These are phyloP conservation scores for Crenichthys baileyi DNA, from an alignment of 2,797 vertebrate species.

Conservation along the genomic window DNA sequence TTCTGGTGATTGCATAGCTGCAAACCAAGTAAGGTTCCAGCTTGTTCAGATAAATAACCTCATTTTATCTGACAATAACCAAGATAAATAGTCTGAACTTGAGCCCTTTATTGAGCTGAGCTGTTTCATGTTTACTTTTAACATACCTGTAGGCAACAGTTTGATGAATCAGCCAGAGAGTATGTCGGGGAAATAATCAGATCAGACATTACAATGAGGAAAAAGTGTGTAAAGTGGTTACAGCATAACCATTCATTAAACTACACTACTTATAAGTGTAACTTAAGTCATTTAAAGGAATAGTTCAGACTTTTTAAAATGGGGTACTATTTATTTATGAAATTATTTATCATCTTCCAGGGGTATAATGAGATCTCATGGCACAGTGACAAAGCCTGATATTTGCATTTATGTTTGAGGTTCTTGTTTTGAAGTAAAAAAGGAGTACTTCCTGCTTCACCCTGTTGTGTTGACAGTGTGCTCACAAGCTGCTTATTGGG, in stretches of 20 bases:
- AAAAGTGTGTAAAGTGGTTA: background rate
- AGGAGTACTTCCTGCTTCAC: background rate
- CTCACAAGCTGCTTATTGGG: background rate
- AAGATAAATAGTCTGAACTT: conserved; percentile 54
- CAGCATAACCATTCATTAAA: background rate
- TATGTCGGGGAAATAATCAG: conserved; percentile 2
- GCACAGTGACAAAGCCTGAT: background rate
- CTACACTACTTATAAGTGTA: background rate
- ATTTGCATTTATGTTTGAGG: background rate
- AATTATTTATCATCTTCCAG: background rate
- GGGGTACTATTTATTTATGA: background rate
- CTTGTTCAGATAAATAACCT: conserved; percentile 61
- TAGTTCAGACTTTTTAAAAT: background rate
- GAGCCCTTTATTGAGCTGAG: conserved; percentile 25
- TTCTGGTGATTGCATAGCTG: conserved; percentile 48
- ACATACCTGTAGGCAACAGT: background rate
- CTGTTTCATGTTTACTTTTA: conserved; percentile 23
- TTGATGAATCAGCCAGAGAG: conserved; percentile 6
- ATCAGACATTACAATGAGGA: background rate
- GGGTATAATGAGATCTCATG: background rate
- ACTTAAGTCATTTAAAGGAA: no score
- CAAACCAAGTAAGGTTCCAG: conserved; percentile 43
- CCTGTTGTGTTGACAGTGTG: background rate
- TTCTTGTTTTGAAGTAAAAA: background rate
- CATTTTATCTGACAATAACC: conserved; percentile 56